These are phyloP conservation scores for human DNA, from an alignment of 2,113 vertebrate species.

Conservation along the genomic window DNA sequence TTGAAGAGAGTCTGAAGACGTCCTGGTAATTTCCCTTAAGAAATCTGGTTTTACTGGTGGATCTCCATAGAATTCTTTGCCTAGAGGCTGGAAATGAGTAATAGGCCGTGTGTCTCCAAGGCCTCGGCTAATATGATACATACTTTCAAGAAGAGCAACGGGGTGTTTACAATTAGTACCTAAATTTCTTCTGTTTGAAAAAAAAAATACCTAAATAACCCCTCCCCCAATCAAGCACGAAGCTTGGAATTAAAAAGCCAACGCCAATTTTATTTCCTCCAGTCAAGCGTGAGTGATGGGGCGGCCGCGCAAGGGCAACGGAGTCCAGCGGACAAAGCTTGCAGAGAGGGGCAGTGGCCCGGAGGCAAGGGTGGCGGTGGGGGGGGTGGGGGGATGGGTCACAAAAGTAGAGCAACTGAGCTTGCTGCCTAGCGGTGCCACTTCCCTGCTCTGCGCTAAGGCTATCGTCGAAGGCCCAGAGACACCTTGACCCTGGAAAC, in stretches of 20 bases:
- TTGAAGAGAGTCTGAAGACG: conserved; percentile 79
- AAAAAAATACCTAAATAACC: conserved; percentile 54
- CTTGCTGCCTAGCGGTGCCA: too few relatives aligned
- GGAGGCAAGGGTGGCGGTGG: neutral
- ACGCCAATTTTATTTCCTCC: conserved; percentile 59
- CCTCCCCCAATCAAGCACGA: neutral
- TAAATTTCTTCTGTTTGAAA: conserved; percentile 66
- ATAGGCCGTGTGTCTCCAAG: conserved; percentile 79
- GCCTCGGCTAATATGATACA: conserved; percentile 82
- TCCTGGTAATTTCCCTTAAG: conserved; percentile 85
- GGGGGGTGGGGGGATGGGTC: neutral
- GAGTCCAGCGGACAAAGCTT: neutral
- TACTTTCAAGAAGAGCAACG: conserved; percentile 75
- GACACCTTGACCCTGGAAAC: neutral
- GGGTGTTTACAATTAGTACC: conserved; percentile 81
- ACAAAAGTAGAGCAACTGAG: neutral
- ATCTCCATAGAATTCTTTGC: conserved; percentile 87
- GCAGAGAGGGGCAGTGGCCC: neutral
- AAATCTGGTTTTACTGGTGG: conserved; percentile 86
- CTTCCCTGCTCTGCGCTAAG: neutral
- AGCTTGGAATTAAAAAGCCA: conserved; percentile 63
- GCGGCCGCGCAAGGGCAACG: neutral
- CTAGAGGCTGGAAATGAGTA: conserved; percentile 83
- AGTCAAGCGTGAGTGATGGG: conserved; percentile 61
- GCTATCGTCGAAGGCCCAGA: neutral